phyloP scores from a whole-genome alignment of 2,888 invertebrate species.

The Nymphalis polychloros region DNA sequence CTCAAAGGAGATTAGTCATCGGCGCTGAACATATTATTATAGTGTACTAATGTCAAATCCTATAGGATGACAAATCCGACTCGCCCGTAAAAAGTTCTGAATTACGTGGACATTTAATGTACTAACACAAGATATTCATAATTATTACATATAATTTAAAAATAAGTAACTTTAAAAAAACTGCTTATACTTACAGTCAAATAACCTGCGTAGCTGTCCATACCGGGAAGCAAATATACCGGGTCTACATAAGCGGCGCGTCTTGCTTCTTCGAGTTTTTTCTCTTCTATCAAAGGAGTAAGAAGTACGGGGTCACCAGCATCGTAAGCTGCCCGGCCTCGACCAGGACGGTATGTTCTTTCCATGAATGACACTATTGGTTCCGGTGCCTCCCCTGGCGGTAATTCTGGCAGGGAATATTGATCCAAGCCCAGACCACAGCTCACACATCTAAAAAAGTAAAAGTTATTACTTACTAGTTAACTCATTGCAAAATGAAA shows the following conservation, averaged over 20 bases:
- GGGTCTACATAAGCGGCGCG: constrained; percentile 69
- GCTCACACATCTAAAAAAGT: constrained; percentile 51
- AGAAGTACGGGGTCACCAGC: constrained; percentile 80
- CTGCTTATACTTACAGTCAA: constrained; percentile 56
- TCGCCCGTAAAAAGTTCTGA: too few species aligned
- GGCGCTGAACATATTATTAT: too few species aligned
- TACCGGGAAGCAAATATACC: constrained; percentile 64
- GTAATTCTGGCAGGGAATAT: constrained; percentile 63
- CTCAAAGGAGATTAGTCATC: too few species aligned
- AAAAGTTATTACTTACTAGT: not conserved
- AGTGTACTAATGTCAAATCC: too few species aligned
- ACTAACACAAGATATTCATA: too few species aligned
- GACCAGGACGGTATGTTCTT: constrained; percentile 57
- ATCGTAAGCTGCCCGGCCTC: constrained; percentile 56
- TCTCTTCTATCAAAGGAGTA: constrained; percentile 78
- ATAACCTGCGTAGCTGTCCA: constrained; percentile 77
- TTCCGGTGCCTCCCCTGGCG: constrained; percentile 73
- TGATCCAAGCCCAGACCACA: constrained; percentile 48
- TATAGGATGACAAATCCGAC: too few species aligned
- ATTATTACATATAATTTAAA: not conserved
- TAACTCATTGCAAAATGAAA: not conserved
- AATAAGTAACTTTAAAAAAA: not conserved
- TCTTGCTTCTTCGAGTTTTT: constrained; percentile 75
- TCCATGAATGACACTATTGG: constrained; percentile 74
- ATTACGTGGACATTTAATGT: too few species aligned